Percentiles rank a stretch among this genome's conserved stretches.
Conservation (phyloP, 2,888 invertebrate species). For the Pristionchus entomophagus region DNA sequence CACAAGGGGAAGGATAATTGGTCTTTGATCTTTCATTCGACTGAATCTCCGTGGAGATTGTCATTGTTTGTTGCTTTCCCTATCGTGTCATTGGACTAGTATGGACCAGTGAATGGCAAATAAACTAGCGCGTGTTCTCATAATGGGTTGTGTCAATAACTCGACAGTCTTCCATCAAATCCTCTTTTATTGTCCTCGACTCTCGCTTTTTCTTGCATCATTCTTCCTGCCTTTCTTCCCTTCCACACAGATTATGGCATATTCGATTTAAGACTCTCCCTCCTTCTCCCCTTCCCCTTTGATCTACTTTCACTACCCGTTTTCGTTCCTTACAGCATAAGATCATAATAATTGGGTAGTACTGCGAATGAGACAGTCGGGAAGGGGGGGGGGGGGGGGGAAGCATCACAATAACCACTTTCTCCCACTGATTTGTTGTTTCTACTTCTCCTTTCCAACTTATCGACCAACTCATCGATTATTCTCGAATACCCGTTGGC, state of each 20-base stretch:
- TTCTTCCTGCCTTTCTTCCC: background rate
- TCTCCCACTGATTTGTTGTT: background rate
- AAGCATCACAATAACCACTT: background rate
- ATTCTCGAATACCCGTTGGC: slow-evolving; percentile 31
- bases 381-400: background rate
- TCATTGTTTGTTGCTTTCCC: background rate
- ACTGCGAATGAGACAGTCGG: background rate
- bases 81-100: background rate
- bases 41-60: too few species aligned
- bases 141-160: slow-evolving; percentile 26
- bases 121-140: too few species aligned
- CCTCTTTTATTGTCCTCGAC: slow-evolving; percentile 9
- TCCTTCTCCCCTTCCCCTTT: background rate
- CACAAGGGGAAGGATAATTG: background rate
- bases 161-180: background rate
- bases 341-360: background rate
- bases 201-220: background rate
- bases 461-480: background rate
- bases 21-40: background rate
- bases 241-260: slow-evolving; percentile 19
- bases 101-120: too few species aligned
- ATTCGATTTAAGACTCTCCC: slow-evolving; percentile 36
- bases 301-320: slow-evolving; percentile 36
- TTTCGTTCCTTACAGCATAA: background rate
- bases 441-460: background rate